Conservation (phyloP, 2,113 vertebrate genomes). For the Herpetotheres cachinnans region DNA sequence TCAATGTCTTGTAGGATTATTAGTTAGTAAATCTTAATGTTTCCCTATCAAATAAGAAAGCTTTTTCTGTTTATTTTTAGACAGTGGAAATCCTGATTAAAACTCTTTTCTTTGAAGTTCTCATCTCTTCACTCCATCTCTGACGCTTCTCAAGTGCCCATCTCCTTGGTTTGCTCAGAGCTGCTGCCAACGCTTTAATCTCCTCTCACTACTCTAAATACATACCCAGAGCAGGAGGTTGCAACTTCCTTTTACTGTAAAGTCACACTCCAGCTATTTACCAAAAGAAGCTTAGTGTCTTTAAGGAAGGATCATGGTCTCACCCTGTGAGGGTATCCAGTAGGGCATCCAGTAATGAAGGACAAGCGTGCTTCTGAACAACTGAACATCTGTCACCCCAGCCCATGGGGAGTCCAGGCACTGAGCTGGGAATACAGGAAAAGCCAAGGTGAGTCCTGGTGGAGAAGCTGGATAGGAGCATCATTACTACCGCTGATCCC, state of each 20-base stretch:
- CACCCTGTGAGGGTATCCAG: not conserved
- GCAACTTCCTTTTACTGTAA: not conserved
- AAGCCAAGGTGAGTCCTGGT: not conserved
- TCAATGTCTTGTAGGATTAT: not conserved
- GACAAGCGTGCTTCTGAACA: not conserved
- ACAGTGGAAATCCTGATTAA: not conserved
- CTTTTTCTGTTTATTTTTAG: not conserved
- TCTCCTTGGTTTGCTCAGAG: not conserved
- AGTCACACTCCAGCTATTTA: not conserved
- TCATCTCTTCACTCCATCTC: not conserved
- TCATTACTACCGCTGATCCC: not conserved
- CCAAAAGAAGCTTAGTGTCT: not conserved
- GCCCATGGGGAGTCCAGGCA: not conserved
- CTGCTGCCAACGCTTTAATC: not conserved
- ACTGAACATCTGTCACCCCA: not conserved
- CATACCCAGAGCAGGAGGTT: not conserved
- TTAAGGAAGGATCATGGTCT: not conserved
- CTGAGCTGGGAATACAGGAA: not conserved
- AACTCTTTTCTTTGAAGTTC: not conserved
- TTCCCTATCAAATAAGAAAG: not conserved
- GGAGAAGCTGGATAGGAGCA: not conserved
- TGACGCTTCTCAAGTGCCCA: not conserved
- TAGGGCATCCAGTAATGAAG: not conserved
- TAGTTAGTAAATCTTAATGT: not conserved
- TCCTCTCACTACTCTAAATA: not conserved